phyloP scores from a whole-genome alignment of 2,888 invertebrate species.

The Steromphala cineraria region DNA sequence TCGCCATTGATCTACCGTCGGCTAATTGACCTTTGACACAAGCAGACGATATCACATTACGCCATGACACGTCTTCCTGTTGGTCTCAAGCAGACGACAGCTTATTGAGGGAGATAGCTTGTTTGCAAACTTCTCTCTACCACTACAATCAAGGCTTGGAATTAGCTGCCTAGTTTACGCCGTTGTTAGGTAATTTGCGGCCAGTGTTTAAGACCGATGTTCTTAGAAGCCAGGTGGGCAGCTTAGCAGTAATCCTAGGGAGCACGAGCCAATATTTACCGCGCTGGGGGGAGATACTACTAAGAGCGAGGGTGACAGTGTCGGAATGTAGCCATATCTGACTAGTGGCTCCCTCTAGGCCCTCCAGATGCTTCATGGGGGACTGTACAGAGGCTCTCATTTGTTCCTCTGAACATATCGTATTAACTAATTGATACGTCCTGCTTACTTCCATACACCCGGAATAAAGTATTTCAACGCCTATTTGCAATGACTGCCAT shows the following conservation, averaged over 20 bases:
- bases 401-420: background rate
- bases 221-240: constrained; percentile 12
- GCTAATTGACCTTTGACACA: constrained; percentile 5
- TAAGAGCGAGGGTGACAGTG: background rate
- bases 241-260: background rate
- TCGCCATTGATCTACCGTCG: constrained; percentile 6
- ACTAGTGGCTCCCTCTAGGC: background rate
- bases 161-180: constrained; percentile 7
- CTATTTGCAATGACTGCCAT: too few relatives aligned
- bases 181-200: constrained; percentile 18
- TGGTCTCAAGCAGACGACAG: background rate
- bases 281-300: background rate
- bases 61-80: background rate
- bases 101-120: background rate
- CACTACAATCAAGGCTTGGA: background rate
- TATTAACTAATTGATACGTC: too few relatives aligned
- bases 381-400: background rate
- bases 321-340: background rate
- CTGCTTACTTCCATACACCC: too few relatives aligned
- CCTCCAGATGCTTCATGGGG: background rate
- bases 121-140: background rate
- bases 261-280: constrained; percentile 19
- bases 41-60: background rate
- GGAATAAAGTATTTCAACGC: too few relatives aligned
- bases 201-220: constrained; percentile 2